Percentiles rank a stretch among this genome's conserved stretches.
phyloP scores from a whole-genome alignment of 2,888 invertebrate species.

The Acleris laterana region DNA sequence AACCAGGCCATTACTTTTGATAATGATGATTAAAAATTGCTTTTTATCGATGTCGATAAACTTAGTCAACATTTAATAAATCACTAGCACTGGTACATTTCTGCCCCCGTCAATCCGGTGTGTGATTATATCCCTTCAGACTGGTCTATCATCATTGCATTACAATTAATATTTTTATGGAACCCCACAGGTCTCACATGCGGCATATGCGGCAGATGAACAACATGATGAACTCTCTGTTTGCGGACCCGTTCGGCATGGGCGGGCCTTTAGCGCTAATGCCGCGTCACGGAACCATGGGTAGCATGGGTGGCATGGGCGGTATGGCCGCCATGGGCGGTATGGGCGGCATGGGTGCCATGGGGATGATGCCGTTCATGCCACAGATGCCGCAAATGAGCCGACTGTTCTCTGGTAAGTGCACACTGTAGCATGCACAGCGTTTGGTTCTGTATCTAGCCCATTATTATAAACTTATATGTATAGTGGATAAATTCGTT shows the following conservation, averaged over 20 bases:
- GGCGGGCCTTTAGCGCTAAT: conserved; percentile 71
- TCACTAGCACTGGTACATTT: too few species aligned
- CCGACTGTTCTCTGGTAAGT: conserved; percentile 83
- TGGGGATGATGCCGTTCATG: conserved; percentile 87
- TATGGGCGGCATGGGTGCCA: conserved; percentile 43
- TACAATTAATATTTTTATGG: background rate
- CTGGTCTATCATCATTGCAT: too few species aligned
- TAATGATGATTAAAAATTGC: too few species aligned
- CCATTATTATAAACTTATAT: background rate
- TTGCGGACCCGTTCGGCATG: conserved; percentile 88
- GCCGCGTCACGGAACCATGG: conserved; percentile 65
- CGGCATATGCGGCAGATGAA: conserved; percentile 91
- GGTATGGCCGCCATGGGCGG: too few species aligned
- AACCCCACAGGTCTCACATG: conserved; percentile 85
- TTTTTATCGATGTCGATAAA: too few species aligned
- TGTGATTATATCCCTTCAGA: too few species aligned
- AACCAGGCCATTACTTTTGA: too few species aligned
- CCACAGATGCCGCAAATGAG: conserved; percentile 88
- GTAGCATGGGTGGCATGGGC: conserved; percentile 42
- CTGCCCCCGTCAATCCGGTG: too few species aligned
- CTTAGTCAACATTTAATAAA: too few species aligned
- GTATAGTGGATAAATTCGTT: too few species aligned
- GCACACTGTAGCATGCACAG: conserved; percentile 39
- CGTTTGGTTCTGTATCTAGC: background rate
- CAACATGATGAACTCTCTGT: conserved; percentile 91